Percentiles rank a stretch among this genome's conserved stretches.
Evolutionary conservation across 2,113 vertebrate species (phyloP).

Genomic region (Penelope pileata): DNA sequence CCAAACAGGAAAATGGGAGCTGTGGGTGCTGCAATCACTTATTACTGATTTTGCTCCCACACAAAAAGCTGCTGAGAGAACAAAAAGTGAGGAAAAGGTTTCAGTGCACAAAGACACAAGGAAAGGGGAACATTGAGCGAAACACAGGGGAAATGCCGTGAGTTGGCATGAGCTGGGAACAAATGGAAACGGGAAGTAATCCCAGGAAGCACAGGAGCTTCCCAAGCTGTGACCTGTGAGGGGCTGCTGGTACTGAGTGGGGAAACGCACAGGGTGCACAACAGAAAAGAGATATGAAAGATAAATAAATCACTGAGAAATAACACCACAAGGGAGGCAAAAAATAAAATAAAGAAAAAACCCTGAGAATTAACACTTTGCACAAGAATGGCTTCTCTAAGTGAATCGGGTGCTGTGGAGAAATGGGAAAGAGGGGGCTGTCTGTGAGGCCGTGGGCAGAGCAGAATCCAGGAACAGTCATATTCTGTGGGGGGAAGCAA

Average conservation of each 20-base stretch:
- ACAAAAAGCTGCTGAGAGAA: neutral
- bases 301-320: neutral
- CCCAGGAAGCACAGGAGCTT: rapidly evolving
- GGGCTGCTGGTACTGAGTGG: rapidly evolving
- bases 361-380: rapidly evolving
- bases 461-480: neutral
- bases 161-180: neutral
- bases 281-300: too few relatives aligned
- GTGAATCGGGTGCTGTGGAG: neutral
- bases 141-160: neutral
- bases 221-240: rapidly evolving
- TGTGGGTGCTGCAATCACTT: too few relatives aligned
- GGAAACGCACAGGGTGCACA: neutral
- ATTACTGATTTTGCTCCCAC: neutral
- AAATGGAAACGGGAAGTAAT: neutral
- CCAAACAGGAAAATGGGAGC: neutral
- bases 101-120: too few relatives aligned
- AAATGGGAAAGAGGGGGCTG: neutral
- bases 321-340: too few relatives aligned
- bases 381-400: neutral
- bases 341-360: neutral
- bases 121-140: neutral
- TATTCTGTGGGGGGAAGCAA: neutral
- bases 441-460: neutral
- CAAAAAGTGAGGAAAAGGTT: neutral